phyloP scores from a whole-genome alignment of 2,797 vertebrate species.

The Threskiornis aethiopicus region DNA sequence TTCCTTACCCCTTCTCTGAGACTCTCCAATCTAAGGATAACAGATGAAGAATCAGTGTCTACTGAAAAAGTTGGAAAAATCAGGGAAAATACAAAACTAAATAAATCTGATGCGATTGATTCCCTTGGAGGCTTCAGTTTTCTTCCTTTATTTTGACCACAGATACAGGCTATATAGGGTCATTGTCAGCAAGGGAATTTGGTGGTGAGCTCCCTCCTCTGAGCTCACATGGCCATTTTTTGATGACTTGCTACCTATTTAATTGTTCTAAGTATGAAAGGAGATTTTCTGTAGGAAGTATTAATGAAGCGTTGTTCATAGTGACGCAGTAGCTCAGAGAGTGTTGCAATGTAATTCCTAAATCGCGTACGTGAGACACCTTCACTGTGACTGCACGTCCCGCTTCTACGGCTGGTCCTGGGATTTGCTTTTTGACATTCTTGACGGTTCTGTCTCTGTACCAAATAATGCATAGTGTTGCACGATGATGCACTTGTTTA shows the following conservation, averaged over 20 bases:
- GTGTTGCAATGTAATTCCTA: not conserved
- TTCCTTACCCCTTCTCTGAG: not conserved
- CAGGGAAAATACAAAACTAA: not conserved
- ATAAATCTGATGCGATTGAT: not conserved
- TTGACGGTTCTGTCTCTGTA: not conserved
- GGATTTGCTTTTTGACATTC: not conserved
- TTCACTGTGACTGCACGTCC: not conserved
- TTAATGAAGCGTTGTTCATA: not conserved
- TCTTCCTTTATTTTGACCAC: not conserved
- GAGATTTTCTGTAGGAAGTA: not conserved
- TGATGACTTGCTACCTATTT: not conserved
- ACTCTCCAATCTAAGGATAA: not conserved
- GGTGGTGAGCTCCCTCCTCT: not conserved
- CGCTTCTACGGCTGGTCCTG: not conserved
- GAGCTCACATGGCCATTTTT: not conserved
- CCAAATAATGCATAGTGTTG: not conserved
- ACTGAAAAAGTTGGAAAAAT: not conserved
- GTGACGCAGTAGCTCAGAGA: not conserved
- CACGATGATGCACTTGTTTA: not conserved
- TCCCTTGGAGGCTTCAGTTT: not conserved
- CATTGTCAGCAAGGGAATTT: not conserved
- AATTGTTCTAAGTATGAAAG: not conserved
- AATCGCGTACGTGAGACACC: fast-evolving
- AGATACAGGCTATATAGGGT: fast-evolving
- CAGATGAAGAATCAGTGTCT: not conserved